Base-by-base conservation (phyloP, 1,140 invertebrate genomes). In the Drosophila ercepeae region DNA sequence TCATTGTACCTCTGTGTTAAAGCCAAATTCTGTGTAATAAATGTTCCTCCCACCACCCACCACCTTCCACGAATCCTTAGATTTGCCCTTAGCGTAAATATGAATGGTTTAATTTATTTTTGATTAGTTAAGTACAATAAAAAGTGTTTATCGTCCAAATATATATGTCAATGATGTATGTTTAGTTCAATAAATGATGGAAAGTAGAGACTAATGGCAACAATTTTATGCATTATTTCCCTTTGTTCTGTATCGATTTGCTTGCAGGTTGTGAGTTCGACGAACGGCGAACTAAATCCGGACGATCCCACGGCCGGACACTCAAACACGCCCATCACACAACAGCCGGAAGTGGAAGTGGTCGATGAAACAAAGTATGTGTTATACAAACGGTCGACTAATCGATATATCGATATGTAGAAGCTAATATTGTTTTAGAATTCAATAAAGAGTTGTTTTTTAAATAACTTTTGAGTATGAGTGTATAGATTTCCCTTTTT, bases 221-320 rank as follows among this genome's bases (percentile, higher is more conserved):
- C 13, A 52, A 42, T 19, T 23, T 23, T 18, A 36, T 41, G 32
- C 46, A 48, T 57, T 23, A 4, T 46, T 42, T 27, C 58, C 25
- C 34, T 74, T 11, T 52, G 14, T 48, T 50, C 13, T 64, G 6
- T 45, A 9, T 36, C 42, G 5, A 14, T 29, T 39, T 50, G 93
- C 88, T 92, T 94, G 6, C 93, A 99, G 97, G 98, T 99, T 93
- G 97, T 99, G 74, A 98, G 97, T 92, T 99, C 98, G 70, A 98
- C 97, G 55, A 99, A 99, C 93, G 98, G 98, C 75, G 98, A 99
- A 93, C 92, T 99, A 82, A 97, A 96, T 50, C 95, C 96, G 76
- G 98, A 99, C 92, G 98, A 99, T 93, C 97, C 97, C 19, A 97
- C 96, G 44, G 97, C 97, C 78, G 98, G 97, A 51, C 97, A 98